phyloP scores from a whole-genome alignment of 1,140 invertebrate species.

The Anastrepha ludens region DNA sequence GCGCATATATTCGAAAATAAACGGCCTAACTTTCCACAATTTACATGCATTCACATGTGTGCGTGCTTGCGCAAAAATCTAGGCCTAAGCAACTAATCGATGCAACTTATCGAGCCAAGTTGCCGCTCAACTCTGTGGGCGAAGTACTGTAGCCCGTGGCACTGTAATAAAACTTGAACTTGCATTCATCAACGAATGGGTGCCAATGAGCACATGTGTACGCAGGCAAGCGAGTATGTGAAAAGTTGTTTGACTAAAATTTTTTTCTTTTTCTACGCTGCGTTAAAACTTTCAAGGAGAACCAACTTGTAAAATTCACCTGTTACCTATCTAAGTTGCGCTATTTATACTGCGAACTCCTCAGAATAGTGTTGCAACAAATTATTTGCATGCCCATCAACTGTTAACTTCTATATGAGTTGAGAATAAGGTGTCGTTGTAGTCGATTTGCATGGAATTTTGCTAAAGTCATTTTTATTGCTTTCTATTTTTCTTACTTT shows the following conservation, averaged over 20 bases:
- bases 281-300: not conserved
- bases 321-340: not conserved
- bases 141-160: not conserved
- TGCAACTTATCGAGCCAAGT: not conserved
- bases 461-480: too few species aligned
- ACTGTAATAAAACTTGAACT: conserved; percentile 31
- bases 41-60: conserved; percentile 13
- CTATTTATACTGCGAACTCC: too few species aligned
- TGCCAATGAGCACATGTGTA: not conserved
- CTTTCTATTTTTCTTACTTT: too few species aligned
- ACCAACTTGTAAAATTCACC: not conserved
- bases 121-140: conserved; percentile 19
- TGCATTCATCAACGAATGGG: not conserved
- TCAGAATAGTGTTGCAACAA: too few species aligned
- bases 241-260: not conserved
- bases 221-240: not conserved
- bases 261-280: not conserved
- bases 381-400: too few species aligned
- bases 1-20: not conserved
- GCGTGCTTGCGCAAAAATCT: not conserved
- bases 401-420: too few species aligned
- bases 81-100: conserved; percentile 27
- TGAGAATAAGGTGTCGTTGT: too few species aligned
- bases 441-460: too few species aligned
- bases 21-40: not conserved